phyloP scores from a whole-genome alignment of 2,113 vertebrate species.

The Turnix velox region DNA sequence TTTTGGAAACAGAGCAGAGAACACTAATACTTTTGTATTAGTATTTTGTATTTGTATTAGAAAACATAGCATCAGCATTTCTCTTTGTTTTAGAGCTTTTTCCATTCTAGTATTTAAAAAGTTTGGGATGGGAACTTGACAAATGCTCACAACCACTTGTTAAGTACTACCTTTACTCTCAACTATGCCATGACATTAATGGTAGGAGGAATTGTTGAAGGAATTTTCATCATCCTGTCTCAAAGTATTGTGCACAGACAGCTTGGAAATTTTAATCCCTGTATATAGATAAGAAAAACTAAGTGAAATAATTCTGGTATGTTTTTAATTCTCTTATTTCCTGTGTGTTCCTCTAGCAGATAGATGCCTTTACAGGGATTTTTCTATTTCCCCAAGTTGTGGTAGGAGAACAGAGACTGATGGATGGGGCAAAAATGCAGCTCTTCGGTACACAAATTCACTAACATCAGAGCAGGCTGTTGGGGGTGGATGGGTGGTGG shows the following conservation, averaged over 20 bases:
- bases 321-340: not conserved
- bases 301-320: not conserved
- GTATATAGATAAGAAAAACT: not conserved
- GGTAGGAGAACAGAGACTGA: not conserved
- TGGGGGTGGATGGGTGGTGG: not conserved
- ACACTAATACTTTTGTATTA: not conserved
- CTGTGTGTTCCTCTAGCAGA: not conserved
- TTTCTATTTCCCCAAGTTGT: not conserved
- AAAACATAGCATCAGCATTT: not conserved
- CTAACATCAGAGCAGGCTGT: fast-evolving
- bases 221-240: not conserved
- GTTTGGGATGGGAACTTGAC: not conserved
- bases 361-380: not conserved
- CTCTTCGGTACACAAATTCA: fast-evolving
- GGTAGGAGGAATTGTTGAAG: not conserved
- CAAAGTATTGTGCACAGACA: not conserved
- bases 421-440: not conserved
- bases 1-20: not conserved
- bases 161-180: not conserved
- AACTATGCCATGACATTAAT: not conserved
- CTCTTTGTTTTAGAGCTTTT: not conserved
- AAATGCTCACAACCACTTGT: not conserved
- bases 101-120: not conserved
- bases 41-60: not conserved
- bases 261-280: not conserved